Base-by-base conservation (phyloP, 2,797 vertebrate genomes). In the Bradypodion ventrale region DNA sequence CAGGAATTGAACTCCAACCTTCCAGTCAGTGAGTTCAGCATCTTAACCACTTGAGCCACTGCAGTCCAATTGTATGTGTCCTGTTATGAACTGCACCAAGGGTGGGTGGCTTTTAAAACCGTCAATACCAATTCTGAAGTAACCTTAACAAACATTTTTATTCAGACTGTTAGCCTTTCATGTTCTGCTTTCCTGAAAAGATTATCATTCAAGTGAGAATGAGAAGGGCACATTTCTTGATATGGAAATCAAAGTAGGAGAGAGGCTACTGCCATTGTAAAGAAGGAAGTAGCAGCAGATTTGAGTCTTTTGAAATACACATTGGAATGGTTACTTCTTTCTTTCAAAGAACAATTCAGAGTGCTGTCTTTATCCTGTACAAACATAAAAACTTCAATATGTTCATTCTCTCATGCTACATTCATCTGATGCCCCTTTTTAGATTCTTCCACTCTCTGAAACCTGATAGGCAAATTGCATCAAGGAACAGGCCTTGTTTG, bases 211-310 rank as follows among this genome's bases (percentile, higher is more conserved):
- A 90, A 76, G 90, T 93, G 93, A 90, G 91, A 93, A 91, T 89
- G 92, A 92, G 89, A 93, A 92, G 80, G 93, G 85, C 87, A 92
- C 91, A 91, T 92, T 85, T 78, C 87, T 93, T 87, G 84, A 89
- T 92, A 86, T 87, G 94, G 93, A 94, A 94, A 94, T 90, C 66
- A 27, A 44, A 85, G 94, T 93, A 88, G 94, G 94, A 93, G 93
- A 92, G 80, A 90, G 70, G 66, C 76, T 80, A 89, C 79, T 62
- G 89, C 42, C 68, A 85, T 46, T 0, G 0, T 87, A 77, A 72
- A 88, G 56, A 78, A 83, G 42, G 75, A 83, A 59, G 44, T 82
- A 62, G 35, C 83, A 59, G 80, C 80, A 85, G 46, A 79, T 32
- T 70, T 69, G 62, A 76, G 49, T 8, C 27, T 16, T 69, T 69